Conservation (phyloP, 2,888 invertebrate genomes). For the Lumbricus terrestris region DNA sequence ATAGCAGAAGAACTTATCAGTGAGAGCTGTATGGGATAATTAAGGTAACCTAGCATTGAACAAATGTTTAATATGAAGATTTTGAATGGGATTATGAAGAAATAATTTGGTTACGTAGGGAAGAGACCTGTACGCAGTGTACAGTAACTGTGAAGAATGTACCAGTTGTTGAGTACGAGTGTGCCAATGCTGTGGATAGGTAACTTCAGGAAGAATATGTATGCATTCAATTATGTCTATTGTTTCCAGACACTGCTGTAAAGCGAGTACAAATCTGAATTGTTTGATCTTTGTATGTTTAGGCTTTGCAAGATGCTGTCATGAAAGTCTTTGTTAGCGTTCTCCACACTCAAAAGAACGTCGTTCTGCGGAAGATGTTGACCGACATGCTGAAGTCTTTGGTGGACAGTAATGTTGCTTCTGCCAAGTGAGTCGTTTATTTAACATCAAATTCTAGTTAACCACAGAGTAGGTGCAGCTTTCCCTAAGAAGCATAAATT, state of each 20-base stretch:
- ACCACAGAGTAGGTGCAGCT: background rate
- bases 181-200: background rate
- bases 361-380: constrained; percentile 74
- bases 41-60: no score
- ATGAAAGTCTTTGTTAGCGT: constrained; percentile 74
- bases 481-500: no score
- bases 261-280: background rate
- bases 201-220: background rate
- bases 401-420: constrained; percentile 72
- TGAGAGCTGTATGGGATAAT: no score
- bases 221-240: background rate
- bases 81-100: no score
- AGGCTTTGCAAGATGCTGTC: constrained; percentile 74
- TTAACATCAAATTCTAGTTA: background rate
- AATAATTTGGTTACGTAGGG: no score
- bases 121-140: no score
- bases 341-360: constrained; percentile 73
- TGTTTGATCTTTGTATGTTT: constrained; percentile 10
- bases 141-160: background rate
- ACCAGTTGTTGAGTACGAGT: background rate
- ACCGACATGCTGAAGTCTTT: constrained; percentile 74
- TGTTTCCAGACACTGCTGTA: background rate
- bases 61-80: no score
- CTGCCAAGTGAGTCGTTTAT: constrained; percentile 68
- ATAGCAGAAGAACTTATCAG: no score